Percentiles rank a stretch among this genome's conserved stretches.
These are phyloP conservation scores for Coelopa pilipes DNA, from an alignment of 2,888 invertebrate genomes.

Conservation along the genomic window DNA sequence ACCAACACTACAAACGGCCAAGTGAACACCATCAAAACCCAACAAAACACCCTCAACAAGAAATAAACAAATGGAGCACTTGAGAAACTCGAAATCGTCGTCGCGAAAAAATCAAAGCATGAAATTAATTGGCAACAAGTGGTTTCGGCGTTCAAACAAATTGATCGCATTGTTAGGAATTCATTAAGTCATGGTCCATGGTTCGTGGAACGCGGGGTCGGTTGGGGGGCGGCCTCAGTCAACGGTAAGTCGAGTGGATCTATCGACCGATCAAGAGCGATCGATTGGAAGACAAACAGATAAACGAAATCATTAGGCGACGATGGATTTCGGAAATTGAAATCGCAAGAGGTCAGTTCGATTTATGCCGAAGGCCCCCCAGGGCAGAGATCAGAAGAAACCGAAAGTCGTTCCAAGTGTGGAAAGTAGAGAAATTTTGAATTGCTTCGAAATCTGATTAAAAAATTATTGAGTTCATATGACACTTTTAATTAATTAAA, in stretches of 20 bases:
- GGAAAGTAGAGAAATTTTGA: too few relatives aligned
- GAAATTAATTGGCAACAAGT: constrained; percentile 13
- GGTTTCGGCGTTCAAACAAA: constrained; percentile 7
- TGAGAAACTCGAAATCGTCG: not conserved
- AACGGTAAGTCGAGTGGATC: not conserved
- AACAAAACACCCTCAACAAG: too few relatives aligned
- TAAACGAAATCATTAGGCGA: too few relatives aligned
- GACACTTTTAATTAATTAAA: too few relatives aligned
- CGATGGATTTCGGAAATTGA: too few relatives aligned
- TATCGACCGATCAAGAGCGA: not conserved
- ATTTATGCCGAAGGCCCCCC: too few relatives aligned
- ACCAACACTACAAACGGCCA: not conserved
- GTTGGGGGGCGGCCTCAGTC: not conserved
- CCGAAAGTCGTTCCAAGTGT: too few relatives aligned
- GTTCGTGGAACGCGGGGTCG: not conserved
- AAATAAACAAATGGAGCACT: not conserved
- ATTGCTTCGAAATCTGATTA: too few relatives aligned
- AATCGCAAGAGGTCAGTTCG: too few relatives aligned
- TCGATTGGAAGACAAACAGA: too few relatives aligned
- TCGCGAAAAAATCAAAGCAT: constrained; percentile 13
- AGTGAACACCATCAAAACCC: not conserved
- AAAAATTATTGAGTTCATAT: too few relatives aligned
- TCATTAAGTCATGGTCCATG: constrained; percentile 21
- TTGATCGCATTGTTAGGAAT: constrained; percentile 20
- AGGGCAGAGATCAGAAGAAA: too few relatives aligned